A percentile compares a stretch with the other conserved stretches of the same genome.
phyloP scores from a whole-genome alignment of 1,140 invertebrate genomes.

The Lucilia sericata region DNA sequence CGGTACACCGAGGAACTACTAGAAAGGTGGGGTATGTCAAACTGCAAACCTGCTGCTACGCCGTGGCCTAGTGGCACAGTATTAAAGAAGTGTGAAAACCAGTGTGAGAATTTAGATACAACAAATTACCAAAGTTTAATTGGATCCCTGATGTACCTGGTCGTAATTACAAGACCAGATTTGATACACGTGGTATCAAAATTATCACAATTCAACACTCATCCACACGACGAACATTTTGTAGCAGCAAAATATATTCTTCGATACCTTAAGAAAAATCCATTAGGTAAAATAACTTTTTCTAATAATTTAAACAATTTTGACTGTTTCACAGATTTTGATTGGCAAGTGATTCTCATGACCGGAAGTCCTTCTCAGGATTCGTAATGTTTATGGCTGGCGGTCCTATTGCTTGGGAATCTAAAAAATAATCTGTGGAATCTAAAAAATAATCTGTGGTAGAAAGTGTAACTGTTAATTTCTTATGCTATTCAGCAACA shows the following conservation, averaged over 20 bases:
- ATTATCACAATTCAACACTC: conserved; percentile 42
- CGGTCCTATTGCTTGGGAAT: conserved; percentile 65
- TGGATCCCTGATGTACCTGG: conserved; percentile 63
- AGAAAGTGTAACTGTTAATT: too few relatives aligned
- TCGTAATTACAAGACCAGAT: conserved; percentile 64
- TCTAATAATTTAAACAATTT: conserved; percentile 24
- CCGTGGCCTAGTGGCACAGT: conserved; percentile 23
- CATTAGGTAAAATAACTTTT: conserved; percentile 22
- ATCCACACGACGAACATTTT: conserved; percentile 45
- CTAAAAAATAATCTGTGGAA: conserved; percentile 67
- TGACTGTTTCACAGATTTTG: conserved; percentile 37
- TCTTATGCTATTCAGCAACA: too few relatives aligned
- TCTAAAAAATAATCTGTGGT: too few relatives aligned
- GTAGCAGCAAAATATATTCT: conserved; percentile 42
- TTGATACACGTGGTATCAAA: conserved; percentile 58
- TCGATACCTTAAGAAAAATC: conserved; percentile 36
- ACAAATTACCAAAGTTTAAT: conserved; percentile 54
- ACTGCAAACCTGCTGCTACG: conserved; percentile 36
- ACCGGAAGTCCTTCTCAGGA: conserved; percentile 48
- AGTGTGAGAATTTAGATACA: not conserved
- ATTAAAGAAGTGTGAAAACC: conserved; percentile 29
- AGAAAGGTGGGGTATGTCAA: conserved; percentile 39
- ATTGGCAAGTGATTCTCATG: conserved; percentile 6
- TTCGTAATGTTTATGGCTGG: conserved; percentile 52
- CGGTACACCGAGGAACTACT: conserved; percentile 47